Evolutionary conservation across 2,888 invertebrate genomes (phyloP).

Genomic region (Caenorhabditis doughertyi): DNA sequence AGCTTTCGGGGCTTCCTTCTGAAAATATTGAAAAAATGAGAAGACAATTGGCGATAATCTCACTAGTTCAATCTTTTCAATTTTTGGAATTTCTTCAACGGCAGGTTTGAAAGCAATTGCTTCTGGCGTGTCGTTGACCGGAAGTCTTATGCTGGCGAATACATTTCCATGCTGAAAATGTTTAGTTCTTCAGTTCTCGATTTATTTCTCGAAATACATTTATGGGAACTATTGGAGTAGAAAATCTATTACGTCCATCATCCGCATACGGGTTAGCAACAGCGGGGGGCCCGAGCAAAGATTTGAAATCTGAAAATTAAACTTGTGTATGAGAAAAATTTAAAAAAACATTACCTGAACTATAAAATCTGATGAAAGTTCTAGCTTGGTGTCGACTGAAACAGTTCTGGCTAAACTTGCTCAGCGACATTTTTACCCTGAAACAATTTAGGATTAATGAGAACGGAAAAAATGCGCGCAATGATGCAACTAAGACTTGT

Average conservation of each 20-base stretch:
- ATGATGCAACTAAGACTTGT: conserved; percentile 52
- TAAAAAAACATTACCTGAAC: conserved; percentile 50
- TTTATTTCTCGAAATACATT: conserved; percentile 35
- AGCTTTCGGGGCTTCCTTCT: conserved; percentile 27
- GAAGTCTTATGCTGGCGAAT: conserved; percentile 51
- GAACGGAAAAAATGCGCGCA: not conserved
- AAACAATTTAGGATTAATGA: not conserved
- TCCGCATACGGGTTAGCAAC: conserved; percentile 64
- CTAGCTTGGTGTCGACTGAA: conserved; percentile 40
- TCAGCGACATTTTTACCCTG: conserved; percentile 65
- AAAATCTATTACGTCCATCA: conserved; percentile 34
- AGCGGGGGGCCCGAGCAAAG: conserved; percentile 50
- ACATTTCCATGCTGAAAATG: conserved; percentile 64
- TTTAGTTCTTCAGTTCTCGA: conserved; percentile 9
- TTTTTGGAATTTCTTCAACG: conserved; percentile 42
- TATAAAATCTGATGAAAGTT: conserved; percentile 51
- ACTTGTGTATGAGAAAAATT: not conserved
- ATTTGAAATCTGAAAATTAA: conserved; percentile 57
- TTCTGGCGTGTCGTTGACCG: conserved; percentile 49
- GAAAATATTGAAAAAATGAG: too few relatives aligned
- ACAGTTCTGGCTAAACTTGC: conserved; percentile 53
- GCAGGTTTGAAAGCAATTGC: conserved; percentile 46
- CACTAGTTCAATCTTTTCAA: conserved; percentile 23
- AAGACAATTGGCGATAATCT: too few relatives aligned
- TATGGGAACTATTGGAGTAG: conserved; percentile 42